Evolutionary conservation across 2,113 vertebrate genomes (phyloP), one percentile per base, ranked within the genome.

Genomic region (Candoia aspera): DNA sequence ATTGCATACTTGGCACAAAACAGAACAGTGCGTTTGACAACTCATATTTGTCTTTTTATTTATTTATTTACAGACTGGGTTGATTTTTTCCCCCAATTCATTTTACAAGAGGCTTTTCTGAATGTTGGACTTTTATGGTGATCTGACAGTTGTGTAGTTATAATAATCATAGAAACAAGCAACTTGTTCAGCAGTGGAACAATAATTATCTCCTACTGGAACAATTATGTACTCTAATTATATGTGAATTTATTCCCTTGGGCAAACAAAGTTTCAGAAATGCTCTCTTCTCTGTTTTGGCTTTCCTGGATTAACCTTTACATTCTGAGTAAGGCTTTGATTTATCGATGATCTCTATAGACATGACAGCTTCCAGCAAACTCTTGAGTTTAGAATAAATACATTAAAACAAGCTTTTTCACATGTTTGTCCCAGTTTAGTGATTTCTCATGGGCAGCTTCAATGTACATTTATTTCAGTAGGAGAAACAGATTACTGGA

Each of bases 11-110:
- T 96, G 94, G 95, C 95, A 95, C 94, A 96, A 73, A 87, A 96
- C 96, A 97, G 96, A 97, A 97, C 97, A 90, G 92, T 93, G 94
- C 95, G 95, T 97, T 97, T 97, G 97, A 93, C 89, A 95, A 94
- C 94, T 97, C 93, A 92, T 96, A 95, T 5, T 92, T 96, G 96
- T 95, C 94, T 95, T 97, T 97, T 96, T 8, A 97, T 93, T 96
- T 97, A 79, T 92, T 96, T 96, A 97, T 97, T 96, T 95, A 97
- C 96, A 96, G 95, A 94, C 95, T 88, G 94, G 93, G 92, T 93
- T 96, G 95, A 92, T 96, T 97, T 96, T 95, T 95, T 94, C 95
- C 97, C 94, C 94, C 93, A 93, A 0, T 96, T 97, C 95, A 95
- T 92, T 95, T 96, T 94, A 97, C 96, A 97, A 97, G 97, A 93